Percentiles rank a stretch among this genome's conserved stretches.
Conservation (phyloP, 2,113 vertebrate genomes). For the Myxocyprinus asiaticus region DNA sequence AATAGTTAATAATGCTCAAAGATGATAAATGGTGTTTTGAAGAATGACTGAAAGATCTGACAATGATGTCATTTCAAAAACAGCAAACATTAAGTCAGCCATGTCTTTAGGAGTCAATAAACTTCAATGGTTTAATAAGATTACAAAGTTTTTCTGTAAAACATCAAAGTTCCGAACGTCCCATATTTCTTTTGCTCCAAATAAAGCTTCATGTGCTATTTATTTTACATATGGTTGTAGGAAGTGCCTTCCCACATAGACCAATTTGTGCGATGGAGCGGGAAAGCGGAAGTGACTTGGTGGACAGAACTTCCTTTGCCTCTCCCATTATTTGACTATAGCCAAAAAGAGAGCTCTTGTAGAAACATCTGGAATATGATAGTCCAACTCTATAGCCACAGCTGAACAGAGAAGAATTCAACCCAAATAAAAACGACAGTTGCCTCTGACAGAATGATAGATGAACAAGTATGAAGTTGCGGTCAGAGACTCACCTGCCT, state of each 20-base stretch:
- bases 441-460: constrained; percentile 35
- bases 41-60: constrained; percentile 9
- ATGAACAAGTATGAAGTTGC: constrained; percentile 6
- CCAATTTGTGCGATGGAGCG: constrained; percentile 54
- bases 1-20: background rate
- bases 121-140: constrained; percentile 31
- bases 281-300: constrained; percentile 67
- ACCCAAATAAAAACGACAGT: constrained; percentile 59
- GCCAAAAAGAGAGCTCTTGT: constrained; percentile 64
- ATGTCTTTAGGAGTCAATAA: constrained; percentile 30
- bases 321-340: constrained; percentile 60
- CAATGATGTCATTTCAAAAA: constrained; percentile 26
- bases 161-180: background rate
- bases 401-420: constrained; percentile 63
- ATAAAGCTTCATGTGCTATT: constrained; percentile 66
- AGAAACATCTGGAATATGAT: constrained; percentile 73
- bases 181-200: constrained; percentile 53
- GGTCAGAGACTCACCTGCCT: constrained; percentile 85
- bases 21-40: constrained; percentile 17
- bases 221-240: constrained; percentile 59
- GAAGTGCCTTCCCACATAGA: constrained; percentile 59
- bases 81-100: constrained; percentile 21
- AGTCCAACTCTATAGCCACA: constrained; percentile 63
- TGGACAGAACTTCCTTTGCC: constrained; percentile 67
- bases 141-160: constrained; percentile 16